These are phyloP conservation scores for Rhimphoctona megacephalus DNA, from an alignment of 2,888 invertebrate genomes.

Conservation along the genomic window DNA sequence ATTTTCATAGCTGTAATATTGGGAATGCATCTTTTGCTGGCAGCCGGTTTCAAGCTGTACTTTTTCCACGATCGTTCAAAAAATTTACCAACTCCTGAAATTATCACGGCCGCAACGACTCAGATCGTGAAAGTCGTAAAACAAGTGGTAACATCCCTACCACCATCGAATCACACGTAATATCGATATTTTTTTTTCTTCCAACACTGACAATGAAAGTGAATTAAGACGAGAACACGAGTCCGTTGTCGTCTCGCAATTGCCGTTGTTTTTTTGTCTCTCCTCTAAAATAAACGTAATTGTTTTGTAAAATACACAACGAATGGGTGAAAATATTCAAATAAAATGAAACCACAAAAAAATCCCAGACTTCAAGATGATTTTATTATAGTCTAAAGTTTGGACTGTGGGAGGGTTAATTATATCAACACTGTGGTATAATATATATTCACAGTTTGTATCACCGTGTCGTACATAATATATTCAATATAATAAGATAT, in stretches of 20 bases:
- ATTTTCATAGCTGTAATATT: constrained; percentile 89
- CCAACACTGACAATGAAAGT: not conserved
- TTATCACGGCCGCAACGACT: constrained; percentile 11
- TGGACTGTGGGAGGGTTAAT: constrained; percentile 66
- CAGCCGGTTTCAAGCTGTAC: constrained; percentile 94
- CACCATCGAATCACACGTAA: constrained; percentile 27
- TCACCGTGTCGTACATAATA: constrained; percentile 75
- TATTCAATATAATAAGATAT: constrained; percentile 72
- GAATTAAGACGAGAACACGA: constrained; percentile 8
- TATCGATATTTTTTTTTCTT: constrained; percentile 13
- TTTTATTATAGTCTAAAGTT: constrained; percentile 77
- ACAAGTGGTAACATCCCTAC: constrained; percentile 33
- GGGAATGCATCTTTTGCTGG: constrained; percentile 92
- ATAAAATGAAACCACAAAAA: constrained; percentile 18
- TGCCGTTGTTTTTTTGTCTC: not conserved
- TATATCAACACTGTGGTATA: constrained; percentile 75
- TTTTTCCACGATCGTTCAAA: constrained; percentile 89
- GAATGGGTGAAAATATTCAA: not conserved
- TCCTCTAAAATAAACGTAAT: not conserved
- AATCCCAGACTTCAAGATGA: constrained; percentile 67
- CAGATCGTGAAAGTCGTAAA: constrained; percentile 37
- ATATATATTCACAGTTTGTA: constrained; percentile 74
- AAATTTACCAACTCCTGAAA: not conserved
- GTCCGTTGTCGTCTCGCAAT: constrained; percentile 22
- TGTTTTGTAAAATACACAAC: constrained; percentile 22